Percentiles rank a stretch among this genome's conserved stretches.
Conservation (phyloP, 2,113 vertebrate genomes). For the Saiga tatarica region DNA sequence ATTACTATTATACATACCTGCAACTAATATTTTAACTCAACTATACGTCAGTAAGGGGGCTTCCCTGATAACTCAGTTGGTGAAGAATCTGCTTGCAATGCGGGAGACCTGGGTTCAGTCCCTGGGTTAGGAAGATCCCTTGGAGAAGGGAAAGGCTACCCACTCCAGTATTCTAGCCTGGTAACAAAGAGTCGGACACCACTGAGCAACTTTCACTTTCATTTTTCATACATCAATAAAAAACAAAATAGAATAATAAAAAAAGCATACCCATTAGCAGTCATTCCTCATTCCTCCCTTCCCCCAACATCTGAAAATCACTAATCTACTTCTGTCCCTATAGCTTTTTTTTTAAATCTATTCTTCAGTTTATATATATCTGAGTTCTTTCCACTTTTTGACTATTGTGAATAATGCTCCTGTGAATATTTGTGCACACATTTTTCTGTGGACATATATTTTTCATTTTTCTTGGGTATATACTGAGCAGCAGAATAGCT, state of each 20-base stretch:
- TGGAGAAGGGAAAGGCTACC: neutral
- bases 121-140: neutral
- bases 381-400: neutral
- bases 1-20: neutral
- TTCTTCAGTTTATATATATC: neutral
- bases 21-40: neutral
- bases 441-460: neutral
- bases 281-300: neutral
- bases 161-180: neutral
- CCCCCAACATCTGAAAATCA: neutral
- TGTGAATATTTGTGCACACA: neutral
- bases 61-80: neutral
- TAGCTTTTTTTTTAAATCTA: neutral
- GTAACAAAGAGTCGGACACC: neutral
- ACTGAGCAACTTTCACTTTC: neutral
- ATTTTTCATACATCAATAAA: neutral
- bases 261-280: neutral
- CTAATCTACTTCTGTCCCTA: neutral
- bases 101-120: fast-evolving
- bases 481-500: neutral
- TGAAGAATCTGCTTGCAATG: neutral
- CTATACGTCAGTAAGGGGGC: neutral
- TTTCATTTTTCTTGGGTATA: neutral
- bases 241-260: neutral
- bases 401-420: neutral